A percentile compares a stretch with the other conserved stretches of the same genome.
These are phyloP conservation scores for Vidua macroura DNA, from an alignment of 2,113 vertebrate species.

Conservation along the genomic window DNA sequence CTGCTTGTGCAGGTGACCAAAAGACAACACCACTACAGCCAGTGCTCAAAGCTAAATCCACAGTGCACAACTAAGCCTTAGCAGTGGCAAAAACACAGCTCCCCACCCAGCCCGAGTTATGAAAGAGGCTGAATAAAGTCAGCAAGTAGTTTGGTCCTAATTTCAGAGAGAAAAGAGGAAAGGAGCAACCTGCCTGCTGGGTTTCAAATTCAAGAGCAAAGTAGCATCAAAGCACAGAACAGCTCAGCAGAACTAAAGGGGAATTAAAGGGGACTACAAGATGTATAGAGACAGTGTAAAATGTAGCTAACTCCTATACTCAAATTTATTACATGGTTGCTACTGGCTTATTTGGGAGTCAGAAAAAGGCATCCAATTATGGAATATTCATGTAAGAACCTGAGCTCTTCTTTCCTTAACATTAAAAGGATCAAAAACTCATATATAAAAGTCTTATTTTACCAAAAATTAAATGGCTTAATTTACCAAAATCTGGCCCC, in stretches of 20 bases:
- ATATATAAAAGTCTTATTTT: background rate
- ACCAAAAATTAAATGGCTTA: background rate
- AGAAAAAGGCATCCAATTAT: background rate
- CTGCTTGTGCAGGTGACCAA: background rate
- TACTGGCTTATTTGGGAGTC: background rate
- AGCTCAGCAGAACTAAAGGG: background rate
- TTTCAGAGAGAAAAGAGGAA: background rate
- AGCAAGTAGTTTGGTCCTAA: background rate
- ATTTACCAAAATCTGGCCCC: background rate
- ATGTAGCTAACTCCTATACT: background rate
- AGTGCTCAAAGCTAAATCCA: background rate
- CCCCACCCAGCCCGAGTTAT: background rate
- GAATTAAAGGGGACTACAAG: background rate
- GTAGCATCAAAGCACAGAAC: background rate
- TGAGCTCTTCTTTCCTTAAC: background rate
- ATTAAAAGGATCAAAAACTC: background rate
- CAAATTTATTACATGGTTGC: background rate
- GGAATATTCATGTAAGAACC: background rate
- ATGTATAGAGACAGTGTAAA: background rate
- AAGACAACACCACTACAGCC: background rate
- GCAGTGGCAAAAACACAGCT: background rate
- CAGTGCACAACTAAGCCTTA: background rate
- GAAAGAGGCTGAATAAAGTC: conserved; percentile 9
- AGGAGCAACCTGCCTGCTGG: background rate
- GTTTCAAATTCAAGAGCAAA: background rate